A percentile compares a stretch with the other conserved stretches of the same genome.
Conservation (phyloP, 2,797 vertebrate genomes). For the Cercopithecus hamlyni region DNA sequence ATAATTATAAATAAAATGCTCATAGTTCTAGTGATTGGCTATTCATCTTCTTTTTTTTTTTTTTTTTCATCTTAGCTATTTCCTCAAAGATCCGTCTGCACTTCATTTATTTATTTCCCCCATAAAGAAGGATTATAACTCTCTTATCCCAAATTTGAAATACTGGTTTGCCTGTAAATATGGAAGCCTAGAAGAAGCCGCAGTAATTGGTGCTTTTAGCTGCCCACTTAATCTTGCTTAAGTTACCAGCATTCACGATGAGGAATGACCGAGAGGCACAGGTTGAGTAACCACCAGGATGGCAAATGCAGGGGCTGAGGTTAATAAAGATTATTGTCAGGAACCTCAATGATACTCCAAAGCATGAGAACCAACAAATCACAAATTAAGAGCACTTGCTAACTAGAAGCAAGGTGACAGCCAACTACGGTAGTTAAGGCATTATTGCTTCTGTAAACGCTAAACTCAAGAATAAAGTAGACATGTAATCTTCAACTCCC, state of each 20-base stretch:
- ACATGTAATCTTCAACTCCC: slow-evolving; percentile 87
- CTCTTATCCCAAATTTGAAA: slow-evolving; percentile 69
- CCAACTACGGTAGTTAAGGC: slow-evolving; percentile 83
- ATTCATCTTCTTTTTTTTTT: slow-evolving; percentile 35
- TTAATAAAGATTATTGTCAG: slow-evolving; percentile 67
- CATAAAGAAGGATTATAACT: slow-evolving; percentile 60
- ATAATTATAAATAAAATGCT: slow-evolving; percentile 58
- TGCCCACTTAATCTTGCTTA: slow-evolving; percentile 78
- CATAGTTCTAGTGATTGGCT: slow-evolving; percentile 35
- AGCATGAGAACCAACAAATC: slow-evolving; percentile 50
- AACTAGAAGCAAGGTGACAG: slow-evolving; percentile 80
- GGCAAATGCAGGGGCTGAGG: slow-evolving; percentile 34
- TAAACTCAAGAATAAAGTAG: slow-evolving; percentile 83
- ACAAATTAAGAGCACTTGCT: slow-evolving; percentile 74
- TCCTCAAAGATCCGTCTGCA: slow-evolving; percentile 65
- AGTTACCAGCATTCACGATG: slow-evolving; percentile 68
- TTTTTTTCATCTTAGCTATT: slow-evolving; percentile 19
- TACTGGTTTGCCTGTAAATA: slow-evolving; percentile 59
- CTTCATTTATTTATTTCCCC: slow-evolving; percentile 70
- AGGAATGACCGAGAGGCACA: slow-evolving; percentile 52
- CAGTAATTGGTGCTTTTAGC: slow-evolving; percentile 79
- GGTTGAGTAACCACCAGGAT: slow-evolving; percentile 61
- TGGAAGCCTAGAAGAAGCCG: slow-evolving; percentile 54
- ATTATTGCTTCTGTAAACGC: slow-evolving; percentile 87
- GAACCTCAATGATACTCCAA: slow-evolving; percentile 56